Evolutionary conservation across 2,888 invertebrate genomes (phyloP), one percentile per base, ranked within the genome.

Genomic region (Troides aeacus): DNA sequence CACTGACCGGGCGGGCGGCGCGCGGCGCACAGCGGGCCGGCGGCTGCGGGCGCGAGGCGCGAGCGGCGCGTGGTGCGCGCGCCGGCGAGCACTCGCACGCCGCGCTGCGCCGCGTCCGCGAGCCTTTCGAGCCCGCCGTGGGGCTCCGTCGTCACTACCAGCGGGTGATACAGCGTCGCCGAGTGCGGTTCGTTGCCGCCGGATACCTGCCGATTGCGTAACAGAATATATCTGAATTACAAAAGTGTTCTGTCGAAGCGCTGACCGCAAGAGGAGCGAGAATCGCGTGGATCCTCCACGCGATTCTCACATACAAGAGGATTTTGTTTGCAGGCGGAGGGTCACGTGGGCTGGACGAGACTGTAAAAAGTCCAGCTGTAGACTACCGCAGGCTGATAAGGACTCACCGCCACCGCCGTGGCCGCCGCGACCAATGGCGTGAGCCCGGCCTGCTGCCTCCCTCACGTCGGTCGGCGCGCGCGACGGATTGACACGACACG

Each of bases 101-200:
- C 72, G 36, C 79, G 77, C 78, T 80, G 83, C 71, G 73, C 78
- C 6, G 12, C 97, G 96, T 59, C 96, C 95, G 70, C 95, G 59
- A 97, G 53, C 96, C 98, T 66, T 97, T 96, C 97, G 75, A 95
- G 97, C 0, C 97, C 98, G 56, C 98, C 98, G 77, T 95, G 94
- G 0, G 96, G 94, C 81, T 97, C 97, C 80, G 96, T 96, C 0
- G 97, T 97, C 74, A 98, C 96, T 69, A 98, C 96, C 70, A 98
- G 90, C 4, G 98, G 98, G 92, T 98, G 98, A 89, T 98, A 98
- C 82, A 95, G 94, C 74, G 95, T 95, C 3, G 97, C 94, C 76
- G 96, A 96, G 85, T 97, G 97, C 58, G 97, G 97, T 92, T 98
- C 97, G 81, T 97, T 97, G 21, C 98, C 98, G 61, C 98, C 98